Evolutionary conservation across 2,888 invertebrate genomes (phyloP).

Genomic region (Caenorhabditis parvicauda): DNA sequence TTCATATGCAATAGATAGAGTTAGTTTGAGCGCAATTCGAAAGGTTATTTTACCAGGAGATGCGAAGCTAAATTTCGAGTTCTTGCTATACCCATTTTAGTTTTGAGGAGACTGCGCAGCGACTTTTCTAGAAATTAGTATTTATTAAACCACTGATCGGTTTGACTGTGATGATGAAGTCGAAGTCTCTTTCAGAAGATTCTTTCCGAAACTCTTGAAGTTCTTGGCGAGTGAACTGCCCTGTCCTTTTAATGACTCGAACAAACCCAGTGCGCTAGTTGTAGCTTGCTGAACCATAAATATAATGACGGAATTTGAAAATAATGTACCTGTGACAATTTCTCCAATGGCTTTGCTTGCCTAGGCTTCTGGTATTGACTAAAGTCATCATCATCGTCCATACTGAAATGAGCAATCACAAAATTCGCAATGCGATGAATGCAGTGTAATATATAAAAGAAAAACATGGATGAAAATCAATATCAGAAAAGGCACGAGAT

Average conservation of each 20-base stretch:
- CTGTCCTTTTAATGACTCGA: constrained; percentile 23
- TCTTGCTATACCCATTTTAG: too few species aligned
- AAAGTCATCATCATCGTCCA: not conserved
- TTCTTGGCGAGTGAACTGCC: constrained; percentile 29
- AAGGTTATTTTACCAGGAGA: too few species aligned
- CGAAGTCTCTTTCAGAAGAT: constrained; percentile 19
- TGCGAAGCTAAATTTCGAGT: too few species aligned
- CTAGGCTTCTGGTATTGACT: not conserved
- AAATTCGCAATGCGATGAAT: too few species aligned
- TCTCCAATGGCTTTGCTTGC: constrained; percentile 14
- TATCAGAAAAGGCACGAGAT: too few species aligned
- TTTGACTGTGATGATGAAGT: constrained; percentile 8
- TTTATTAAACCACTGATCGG: constrained; percentile 6
- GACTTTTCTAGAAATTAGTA: too few species aligned
- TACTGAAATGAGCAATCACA: too few species aligned
- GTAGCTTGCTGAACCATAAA: constrained; percentile 20
- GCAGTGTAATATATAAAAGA: too few species aligned
- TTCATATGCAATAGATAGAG: too few species aligned
- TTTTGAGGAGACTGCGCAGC: too few species aligned
- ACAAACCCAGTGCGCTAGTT: constrained; percentile 21
- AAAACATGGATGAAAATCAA: too few species aligned
- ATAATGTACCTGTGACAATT: constrained; percentile 21
- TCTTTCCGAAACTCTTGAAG: constrained; percentile 28
- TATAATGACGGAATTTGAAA: constrained; percentile 1
- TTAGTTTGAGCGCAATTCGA: too few species aligned